phyloP scores from a whole-genome alignment of 2,797 vertebrate species.

The Chelidonichthys spinosus region DNA sequence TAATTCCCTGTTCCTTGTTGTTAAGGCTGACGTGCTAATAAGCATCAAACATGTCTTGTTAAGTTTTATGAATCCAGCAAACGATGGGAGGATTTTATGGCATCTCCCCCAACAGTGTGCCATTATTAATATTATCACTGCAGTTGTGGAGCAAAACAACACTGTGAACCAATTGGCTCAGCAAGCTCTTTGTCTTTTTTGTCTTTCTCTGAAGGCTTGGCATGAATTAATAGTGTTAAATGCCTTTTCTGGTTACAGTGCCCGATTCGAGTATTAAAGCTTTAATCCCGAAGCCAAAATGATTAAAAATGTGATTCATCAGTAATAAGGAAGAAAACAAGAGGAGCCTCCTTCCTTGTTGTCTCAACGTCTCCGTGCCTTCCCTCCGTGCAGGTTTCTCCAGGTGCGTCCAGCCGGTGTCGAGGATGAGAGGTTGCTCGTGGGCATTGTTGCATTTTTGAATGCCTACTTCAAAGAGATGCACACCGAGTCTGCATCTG shows the following conservation, averaged over 20 bases:
- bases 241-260: background rate
- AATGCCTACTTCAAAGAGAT: constrained; percentile 88
- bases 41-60: background rate
- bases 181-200: constrained; percentile 17
- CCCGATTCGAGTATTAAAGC: background rate
- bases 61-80: constrained; percentile 30
- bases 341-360: constrained; percentile 6
- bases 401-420: constrained; percentile 91
- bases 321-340: background rate
- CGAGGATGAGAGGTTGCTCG: constrained; percentile 94
- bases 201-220: constrained; percentile 4
- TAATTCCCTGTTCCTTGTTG: background rate
- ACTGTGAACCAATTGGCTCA: constrained; percentile 31
- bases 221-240: background rate
- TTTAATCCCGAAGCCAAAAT: background rate
- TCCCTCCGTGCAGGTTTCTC: constrained; percentile 88
- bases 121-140: constrained; percentile 25
- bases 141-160: constrained; percentile 3
- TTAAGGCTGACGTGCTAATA: too few species aligned
- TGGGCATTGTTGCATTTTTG: constrained; percentile 92
- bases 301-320: background rate
- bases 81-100: constrained; percentile 8
- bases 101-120: background rate
- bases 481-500: constrained; percentile 66
- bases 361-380: constrained; percentile 19